phyloP scores from a whole-genome alignment of 2,888 invertebrate species.

The Nebria brevicollis region DNA sequence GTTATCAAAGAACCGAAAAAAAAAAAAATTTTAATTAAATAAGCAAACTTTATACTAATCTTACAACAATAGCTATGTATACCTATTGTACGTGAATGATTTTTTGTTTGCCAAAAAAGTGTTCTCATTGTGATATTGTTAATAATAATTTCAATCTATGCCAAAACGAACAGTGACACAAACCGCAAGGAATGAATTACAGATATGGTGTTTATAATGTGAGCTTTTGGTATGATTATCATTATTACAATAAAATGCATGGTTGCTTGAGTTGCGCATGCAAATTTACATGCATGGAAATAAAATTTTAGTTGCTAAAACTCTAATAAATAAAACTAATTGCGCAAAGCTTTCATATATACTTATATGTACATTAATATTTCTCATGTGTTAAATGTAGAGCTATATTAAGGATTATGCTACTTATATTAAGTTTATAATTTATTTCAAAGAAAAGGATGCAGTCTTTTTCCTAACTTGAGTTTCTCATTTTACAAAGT shows the following conservation, averaged over 20 bases:
- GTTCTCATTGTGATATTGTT: conserved; percentile 9
- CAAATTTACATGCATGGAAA: not conserved
- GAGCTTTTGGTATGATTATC: not conserved
- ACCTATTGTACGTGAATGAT: conserved; percentile 3
- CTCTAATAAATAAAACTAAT: too few relatives aligned
- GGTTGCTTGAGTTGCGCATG: not conserved
- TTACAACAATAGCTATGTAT: not conserved
- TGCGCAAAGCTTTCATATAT: too few relatives aligned
- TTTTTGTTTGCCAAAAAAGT: conserved; percentile 10
- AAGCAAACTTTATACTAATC: conserved; percentile 3
- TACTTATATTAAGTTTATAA: too few relatives aligned
- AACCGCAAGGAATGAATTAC: not conserved
- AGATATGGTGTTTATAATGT: not conserved
- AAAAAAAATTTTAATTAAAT: not conserved
- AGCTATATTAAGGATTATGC: too few relatives aligned
- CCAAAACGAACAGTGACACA: not conserved
- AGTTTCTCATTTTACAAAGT: too few relatives aligned
- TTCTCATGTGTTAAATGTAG: too few relatives aligned
- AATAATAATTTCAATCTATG: conserved; percentile 9
- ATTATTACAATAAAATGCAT: not conserved
- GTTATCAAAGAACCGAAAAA: not conserved
- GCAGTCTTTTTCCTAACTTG: too few relatives aligned
- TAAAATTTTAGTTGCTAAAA: not conserved
- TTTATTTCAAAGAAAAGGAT: too few relatives aligned
- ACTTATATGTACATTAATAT: too few relatives aligned